A percentile compares a stretch with the other conserved stretches of the same genome.
Conservation (phyloP, 2,113 vertebrate genomes). For the Cyphomyrus plagiostoma region DNA sequence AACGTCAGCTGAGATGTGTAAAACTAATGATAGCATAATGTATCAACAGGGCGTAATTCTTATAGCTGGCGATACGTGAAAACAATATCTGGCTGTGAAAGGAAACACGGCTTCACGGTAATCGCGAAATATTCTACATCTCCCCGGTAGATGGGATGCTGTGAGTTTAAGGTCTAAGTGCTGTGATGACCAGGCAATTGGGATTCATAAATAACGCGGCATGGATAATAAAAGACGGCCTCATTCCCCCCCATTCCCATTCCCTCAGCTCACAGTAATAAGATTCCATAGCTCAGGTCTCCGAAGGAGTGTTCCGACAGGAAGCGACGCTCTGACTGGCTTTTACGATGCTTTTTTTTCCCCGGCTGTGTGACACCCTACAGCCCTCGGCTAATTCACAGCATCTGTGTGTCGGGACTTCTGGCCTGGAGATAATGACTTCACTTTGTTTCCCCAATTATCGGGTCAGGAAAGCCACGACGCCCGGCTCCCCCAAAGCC, state of each 20-base stretch:
- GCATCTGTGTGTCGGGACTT: background rate
- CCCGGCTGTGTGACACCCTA: background rate
- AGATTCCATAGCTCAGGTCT: background rate
- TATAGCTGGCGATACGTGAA: background rate
- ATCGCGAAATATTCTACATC: background rate
- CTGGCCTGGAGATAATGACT: background rate
- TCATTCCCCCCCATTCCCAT: background rate
- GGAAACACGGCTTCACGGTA: background rate
- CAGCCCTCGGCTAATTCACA: background rate
- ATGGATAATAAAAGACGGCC: background rate
- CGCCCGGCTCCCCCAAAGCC: background rate
- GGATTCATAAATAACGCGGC: background rate
- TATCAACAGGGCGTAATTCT: background rate
- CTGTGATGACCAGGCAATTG: background rate
- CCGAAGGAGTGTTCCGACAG: background rate
- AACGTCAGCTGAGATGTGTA: background rate
- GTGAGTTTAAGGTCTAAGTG: background rate
- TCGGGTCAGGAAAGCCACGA: background rate
- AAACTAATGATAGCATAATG: background rate
- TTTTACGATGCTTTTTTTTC: background rate
- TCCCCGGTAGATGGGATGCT: background rate
- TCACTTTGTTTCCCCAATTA: background rate
- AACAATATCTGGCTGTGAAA: background rate
- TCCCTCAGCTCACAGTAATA: background rate
- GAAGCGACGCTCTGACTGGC: background rate